These are phyloP conservation scores for Dasysyrphus tricinctus DNA, from an alignment of 2,888 invertebrate species.

Conservation along the genomic window DNA sequence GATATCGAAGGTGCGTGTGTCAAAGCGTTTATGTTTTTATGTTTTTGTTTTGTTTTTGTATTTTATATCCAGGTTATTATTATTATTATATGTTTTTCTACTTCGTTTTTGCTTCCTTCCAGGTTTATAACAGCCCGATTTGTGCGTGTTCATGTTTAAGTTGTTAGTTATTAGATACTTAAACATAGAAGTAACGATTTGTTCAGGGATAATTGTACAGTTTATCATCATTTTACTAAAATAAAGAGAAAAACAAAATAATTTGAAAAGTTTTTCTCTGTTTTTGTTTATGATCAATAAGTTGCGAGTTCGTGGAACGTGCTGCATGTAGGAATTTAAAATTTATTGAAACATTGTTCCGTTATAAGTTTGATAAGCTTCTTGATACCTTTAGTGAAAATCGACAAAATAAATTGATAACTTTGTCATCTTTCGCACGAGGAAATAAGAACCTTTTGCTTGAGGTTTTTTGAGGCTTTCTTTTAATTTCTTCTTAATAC, in stretches of 20 bases:
- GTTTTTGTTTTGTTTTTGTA: slow-evolving; percentile 25
- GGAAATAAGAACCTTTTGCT: no score
- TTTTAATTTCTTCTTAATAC: no score
- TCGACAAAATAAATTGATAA: background rate
- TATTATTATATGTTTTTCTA: slow-evolving; percentile 8
- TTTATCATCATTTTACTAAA: slow-evolving; percentile 49
- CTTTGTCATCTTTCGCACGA: background rate
- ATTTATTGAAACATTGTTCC: background rate
- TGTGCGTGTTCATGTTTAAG: slow-evolving; percentile 41
- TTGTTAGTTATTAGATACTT: slow-evolving; percentile 61
- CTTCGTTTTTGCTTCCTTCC: background rate
- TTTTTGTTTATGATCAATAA: slow-evolving; percentile 14
- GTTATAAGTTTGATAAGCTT: background rate
- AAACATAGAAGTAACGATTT: slow-evolving; percentile 16
- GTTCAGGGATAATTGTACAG: slow-evolving; percentile 53
- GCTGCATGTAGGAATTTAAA: background rate
- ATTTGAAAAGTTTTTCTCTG: slow-evolving; percentile 42
- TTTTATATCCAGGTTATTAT: slow-evolving; percentile 41
- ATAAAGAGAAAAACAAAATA: slow-evolving; percentile 15
- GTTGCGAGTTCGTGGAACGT: background rate
- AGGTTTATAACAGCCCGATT: slow-evolving; percentile 1
- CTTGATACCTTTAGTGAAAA: background rate
- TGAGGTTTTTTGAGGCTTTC: no score
- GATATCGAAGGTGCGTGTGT: slow-evolving; percentile 2
- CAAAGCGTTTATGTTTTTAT: slow-evolving; percentile 16